These are phyloP conservation scores for Nomada flava DNA, from an alignment of 2,888 invertebrate genomes.

Conservation along the genomic window DNA sequence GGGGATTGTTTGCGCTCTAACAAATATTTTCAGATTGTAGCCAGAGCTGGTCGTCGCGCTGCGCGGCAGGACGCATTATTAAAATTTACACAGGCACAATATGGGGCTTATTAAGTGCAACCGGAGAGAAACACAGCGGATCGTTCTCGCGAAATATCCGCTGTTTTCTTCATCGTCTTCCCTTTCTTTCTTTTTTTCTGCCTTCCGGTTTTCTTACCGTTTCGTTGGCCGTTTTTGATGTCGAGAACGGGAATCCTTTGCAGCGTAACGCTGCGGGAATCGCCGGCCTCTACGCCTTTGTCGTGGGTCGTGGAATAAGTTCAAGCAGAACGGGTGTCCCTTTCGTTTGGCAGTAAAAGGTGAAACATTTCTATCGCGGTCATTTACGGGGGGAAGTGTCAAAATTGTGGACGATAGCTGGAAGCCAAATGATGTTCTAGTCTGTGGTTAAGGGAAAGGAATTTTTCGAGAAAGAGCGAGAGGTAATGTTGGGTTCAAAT, in stretches of 20 bases:
- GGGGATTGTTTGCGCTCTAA: constrained; percentile 63
- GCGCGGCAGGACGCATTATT: constrained; percentile 61
- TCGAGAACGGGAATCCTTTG: neutral
- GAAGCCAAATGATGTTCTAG: neutral
- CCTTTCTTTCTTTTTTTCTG: neutral
- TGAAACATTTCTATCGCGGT: neutral
- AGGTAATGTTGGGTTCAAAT: neutral
- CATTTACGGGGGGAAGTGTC: constrained; percentile 14
- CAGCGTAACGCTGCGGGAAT: constrained; percentile 12
- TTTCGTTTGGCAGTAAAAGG: neutral
- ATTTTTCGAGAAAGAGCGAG: neutral
- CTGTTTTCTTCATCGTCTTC: neutral
- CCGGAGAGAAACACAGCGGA: neutral
- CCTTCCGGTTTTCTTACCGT: neutral
- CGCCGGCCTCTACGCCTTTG: constrained; percentile 2
- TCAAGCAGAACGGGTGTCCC: constrained; percentile 1
- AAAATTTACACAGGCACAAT: constrained; percentile 67
- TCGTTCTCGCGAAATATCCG: constrained; percentile 33
- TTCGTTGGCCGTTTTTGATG: neutral
- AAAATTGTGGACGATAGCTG: neutral
- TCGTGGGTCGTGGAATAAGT: constrained; percentile 11
- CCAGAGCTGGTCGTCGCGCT: constrained; percentile 35
- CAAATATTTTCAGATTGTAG: constrained; percentile 72
- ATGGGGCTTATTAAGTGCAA: constrained; percentile 63
- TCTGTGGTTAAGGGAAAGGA: neutral